Conservation (phyloP, 2,888 invertebrate species). For the Syrphus vitripennis region DNA sequence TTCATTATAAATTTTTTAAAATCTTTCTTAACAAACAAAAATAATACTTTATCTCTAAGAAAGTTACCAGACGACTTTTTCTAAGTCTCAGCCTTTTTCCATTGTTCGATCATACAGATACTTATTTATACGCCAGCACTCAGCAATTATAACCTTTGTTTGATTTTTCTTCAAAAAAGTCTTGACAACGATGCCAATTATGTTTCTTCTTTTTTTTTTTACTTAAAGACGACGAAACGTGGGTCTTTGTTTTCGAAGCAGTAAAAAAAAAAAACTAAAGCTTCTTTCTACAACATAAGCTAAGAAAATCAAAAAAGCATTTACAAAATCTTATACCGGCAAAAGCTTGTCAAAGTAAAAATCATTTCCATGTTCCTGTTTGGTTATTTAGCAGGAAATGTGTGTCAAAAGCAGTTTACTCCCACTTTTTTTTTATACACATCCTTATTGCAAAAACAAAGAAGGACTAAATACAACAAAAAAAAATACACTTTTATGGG, state of each 20-base stretch:
- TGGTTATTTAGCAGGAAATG: conserved; percentile 50
- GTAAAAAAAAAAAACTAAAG: conserved; percentile 12
- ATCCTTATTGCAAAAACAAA: conserved; percentile 18
- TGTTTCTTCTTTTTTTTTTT: not conserved
- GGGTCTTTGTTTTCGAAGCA: not conserved
- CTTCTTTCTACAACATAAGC: conserved; percentile 37
- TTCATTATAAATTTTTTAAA: no score
- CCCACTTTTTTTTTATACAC: conserved; percentile 7
- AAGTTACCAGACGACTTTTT: not conserved
- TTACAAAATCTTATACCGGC: conserved; percentile 40
- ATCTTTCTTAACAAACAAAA: no score
- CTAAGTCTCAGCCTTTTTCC: not conserved
- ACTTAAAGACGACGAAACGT: not conserved
- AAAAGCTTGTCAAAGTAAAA: conserved; percentile 60
- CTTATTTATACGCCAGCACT: not conserved
- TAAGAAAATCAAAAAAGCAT: conserved; percentile 56
- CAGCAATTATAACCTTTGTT: not conserved
- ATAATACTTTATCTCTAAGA: not conserved
- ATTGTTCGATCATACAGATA: not conserved
- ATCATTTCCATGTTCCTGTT: conserved; percentile 65
- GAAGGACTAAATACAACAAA: conserved; percentile 12
- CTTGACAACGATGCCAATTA: conserved; percentile 16
- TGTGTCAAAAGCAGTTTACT: conserved; percentile 41
- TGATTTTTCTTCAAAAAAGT: not conserved
- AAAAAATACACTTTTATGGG: conserved; percentile 33